These are phyloP conservation scores for Drosophila melanosoma DNA, from an alignment of 2,888 invertebrate species.

Conservation along the genomic window DNA sequence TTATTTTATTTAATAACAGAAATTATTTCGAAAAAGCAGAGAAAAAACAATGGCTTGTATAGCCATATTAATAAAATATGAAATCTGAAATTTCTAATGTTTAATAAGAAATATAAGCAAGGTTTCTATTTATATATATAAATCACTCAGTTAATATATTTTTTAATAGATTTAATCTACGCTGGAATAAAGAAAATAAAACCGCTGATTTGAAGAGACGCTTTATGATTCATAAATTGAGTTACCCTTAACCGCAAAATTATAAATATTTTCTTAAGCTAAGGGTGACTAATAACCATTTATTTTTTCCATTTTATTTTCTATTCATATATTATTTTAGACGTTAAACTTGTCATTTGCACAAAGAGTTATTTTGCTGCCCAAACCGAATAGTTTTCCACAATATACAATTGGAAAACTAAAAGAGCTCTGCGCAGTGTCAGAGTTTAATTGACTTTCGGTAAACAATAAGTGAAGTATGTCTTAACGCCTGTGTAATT, in stretches of 20 bases:
- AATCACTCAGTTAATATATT: neutral
- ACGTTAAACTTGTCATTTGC: conserved; percentile 27
- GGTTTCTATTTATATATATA: neutral
- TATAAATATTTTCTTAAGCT: neutral
- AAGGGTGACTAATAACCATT: too few species aligned
- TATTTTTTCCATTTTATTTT: conserved; percentile 1
- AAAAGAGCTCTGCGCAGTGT: conserved; percentile 17
- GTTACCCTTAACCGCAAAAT: neutral
- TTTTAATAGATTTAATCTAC: neutral
- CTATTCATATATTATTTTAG: neutral
- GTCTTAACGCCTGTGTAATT: conserved; percentile 66
- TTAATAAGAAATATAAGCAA: neutral
- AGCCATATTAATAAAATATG: neutral
- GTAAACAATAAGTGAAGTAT: conserved; percentile 30
- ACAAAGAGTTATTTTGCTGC: conserved; percentile 11
- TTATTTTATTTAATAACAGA: neutral
- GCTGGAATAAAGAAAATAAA: neutral
- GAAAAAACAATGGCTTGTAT: neutral
- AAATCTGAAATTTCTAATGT: neutral
- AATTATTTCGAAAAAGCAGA: neutral
- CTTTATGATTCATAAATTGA: neutral
- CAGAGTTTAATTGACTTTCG: conserved; percentile 70
- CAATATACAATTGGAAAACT: conserved; percentile 33
- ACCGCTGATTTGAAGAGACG: fast-evolving
- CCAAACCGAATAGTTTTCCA: conserved; percentile 5